These are phyloP conservation scores for Drosophila gaucha DNA, from an alignment of 2,888 invertebrate genomes.

Conservation along the genomic window DNA sequence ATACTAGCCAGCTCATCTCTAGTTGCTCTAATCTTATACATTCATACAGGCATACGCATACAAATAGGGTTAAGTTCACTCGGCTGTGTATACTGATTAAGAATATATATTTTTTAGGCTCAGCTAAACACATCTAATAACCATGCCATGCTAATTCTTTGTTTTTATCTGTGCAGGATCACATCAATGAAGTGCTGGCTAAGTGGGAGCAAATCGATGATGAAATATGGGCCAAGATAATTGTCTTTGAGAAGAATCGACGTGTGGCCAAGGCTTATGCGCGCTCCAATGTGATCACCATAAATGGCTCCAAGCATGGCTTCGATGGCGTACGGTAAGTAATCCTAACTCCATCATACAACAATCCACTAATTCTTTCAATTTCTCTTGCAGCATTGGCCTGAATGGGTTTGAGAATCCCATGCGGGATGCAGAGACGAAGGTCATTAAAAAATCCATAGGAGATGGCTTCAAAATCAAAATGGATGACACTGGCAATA, in stretches of 20 bases:
- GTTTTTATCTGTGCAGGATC: constrained; percentile 89
- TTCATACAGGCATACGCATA: too few relatives aligned
- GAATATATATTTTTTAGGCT: too few relatives aligned
- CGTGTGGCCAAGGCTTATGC: constrained; percentile 99
- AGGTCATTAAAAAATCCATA: constrained; percentile 95
- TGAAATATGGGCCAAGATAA: constrained; percentile 99
- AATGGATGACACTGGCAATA: constrained; percentile 90
- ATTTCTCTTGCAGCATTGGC: constrained; percentile 91
- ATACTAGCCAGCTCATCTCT: too few relatives aligned
- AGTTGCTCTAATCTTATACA: too few relatives aligned
- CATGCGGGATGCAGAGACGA: constrained; percentile 95
- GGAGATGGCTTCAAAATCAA: constrained; percentile 92
- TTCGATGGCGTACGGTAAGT: constrained; percentile 97
- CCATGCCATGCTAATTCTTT: background rate
- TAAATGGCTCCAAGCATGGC: constrained; percentile 97
- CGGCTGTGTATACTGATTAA: too few relatives aligned
- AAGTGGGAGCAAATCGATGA: constrained; percentile 99
- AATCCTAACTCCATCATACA: background rate
- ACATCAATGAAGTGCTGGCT: constrained; percentile 97
- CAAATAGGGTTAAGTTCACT: too few relatives aligned
- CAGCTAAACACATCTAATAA: too few relatives aligned
- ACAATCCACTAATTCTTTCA: background rate
- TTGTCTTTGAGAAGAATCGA: constrained; percentile 97
- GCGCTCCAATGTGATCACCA: constrained; percentile 96
- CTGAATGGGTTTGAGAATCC: constrained; percentile 98